Evolutionary conservation across 2,888 invertebrate genomes (phyloP).

Genomic region (Hirtodrosophila cameraria): DNA sequence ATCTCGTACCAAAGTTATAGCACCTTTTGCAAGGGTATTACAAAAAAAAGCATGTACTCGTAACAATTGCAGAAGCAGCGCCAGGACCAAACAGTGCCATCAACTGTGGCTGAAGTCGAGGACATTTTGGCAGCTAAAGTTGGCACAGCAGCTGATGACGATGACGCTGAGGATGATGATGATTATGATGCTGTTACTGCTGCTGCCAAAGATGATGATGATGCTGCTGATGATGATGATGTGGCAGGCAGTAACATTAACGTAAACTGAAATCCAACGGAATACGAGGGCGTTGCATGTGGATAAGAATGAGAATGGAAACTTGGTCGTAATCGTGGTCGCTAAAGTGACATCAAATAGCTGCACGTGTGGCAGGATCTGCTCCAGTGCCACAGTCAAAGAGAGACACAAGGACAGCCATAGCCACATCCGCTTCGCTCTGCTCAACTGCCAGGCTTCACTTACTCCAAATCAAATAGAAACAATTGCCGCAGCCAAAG

Average conservation of each 20-base stretch:
- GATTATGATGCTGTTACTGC: slow-evolving; percentile 5
- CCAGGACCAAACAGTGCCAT: slow-evolving; percentile 42
- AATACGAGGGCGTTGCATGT: slow-evolving; percentile 40
- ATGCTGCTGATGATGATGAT: slow-evolving; percentile 18
- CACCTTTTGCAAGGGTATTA: no score
- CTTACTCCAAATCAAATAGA: slow-evolving; percentile 58
- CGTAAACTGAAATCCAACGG: slow-evolving; percentile 31
- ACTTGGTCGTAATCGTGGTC: slow-evolving; percentile 33
- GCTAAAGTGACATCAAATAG: slow-evolving; percentile 58
- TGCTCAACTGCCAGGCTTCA: slow-evolving; percentile 47
- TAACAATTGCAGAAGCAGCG: slow-evolving; percentile 57
- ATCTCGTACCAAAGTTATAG: no score
- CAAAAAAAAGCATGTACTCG: slow-evolving; percentile 38
- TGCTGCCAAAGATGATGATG: slow-evolving; percentile 2
- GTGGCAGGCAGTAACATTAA: slow-evolving; percentile 22
- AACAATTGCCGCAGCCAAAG: slow-evolving; percentile 55
- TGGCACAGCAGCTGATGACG: slow-evolving; percentile 39
- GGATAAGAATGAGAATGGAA: slow-evolving; percentile 1
- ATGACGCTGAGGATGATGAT: slow-evolving; percentile 5
- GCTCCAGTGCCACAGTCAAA: slow-evolving; percentile 8
- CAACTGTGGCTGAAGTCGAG: slow-evolving; percentile 58
- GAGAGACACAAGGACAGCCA: background rate
- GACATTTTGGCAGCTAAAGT: slow-evolving; percentile 64
- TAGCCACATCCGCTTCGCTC: slow-evolving; percentile 12
- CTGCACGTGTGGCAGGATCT: slow-evolving; percentile 44